Base-by-base conservation (phyloP, 2,113 vertebrate genomes). In the Menura novaehollandiae region DNA sequence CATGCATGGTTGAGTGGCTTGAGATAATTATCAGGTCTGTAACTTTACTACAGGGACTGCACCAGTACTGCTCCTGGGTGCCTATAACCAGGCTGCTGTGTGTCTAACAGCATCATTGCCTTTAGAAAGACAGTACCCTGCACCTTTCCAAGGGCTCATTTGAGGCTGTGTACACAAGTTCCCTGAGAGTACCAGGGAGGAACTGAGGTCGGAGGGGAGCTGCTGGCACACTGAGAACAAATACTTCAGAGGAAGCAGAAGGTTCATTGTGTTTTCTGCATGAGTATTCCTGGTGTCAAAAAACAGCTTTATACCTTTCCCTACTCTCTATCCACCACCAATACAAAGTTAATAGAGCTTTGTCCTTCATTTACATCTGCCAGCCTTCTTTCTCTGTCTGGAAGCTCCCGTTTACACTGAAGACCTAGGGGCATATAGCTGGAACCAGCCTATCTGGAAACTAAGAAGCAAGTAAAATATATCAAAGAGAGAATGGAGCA, bases 101-200 rank as follows among this genome's bases (percentile, higher is more conserved):
- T 46, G 49, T 63, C 67, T 43, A 28, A 67, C 5, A 7, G 60
- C 8, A 4, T 27, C 28, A 9, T 39, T 63, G 52, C 16, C 66
- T 46, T 13, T n/a, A 23, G 46, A 88, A 92, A 73, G n/a, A 66
- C 3, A 16, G 16, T 19, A 24, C 9, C 30, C 39, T 67, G 13
- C 53, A 47, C 24, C 53, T 75, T 88, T 49, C 62, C 69, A 62
- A 71, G 33, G 32, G 28, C 39, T 88, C 7, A 6, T 64, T 26
- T 52, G 8, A 66, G 56, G 46, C 82, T 79, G 20, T 46, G 60
- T n/a, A 46, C 1, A 1, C 13, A 66, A 12, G 11, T n/a, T 89
- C 33, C 43, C 68, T 72, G 20, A 0, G 0, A 28, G n/a, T 27
- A 52, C 9, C 30, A 47, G 33, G 32, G 24, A 86, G 49, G 17